These are phyloP conservation scores for Telenomus remus DNA, from an alignment of 1,140 invertebrate species.

Conservation along the genomic window DNA sequence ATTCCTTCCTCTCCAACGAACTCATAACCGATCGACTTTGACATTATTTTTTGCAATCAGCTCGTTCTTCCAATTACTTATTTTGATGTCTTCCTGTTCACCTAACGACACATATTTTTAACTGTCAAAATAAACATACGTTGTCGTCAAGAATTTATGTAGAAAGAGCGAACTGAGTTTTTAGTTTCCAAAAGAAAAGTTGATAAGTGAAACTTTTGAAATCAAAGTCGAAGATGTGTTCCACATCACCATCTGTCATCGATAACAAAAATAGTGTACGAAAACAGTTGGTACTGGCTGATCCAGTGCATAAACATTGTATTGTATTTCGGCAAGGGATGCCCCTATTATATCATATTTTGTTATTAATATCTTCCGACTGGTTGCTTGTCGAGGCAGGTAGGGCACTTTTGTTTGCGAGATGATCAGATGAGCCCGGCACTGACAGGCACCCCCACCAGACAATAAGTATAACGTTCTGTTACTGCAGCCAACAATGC, in stretches of 20 bases:
- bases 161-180: too few species aligned
- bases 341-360: slow-evolving; percentile 75
- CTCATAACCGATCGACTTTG: slow-evolving; percentile 2
- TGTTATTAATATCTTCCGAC: slow-evolving; percentile 77
- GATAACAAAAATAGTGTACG: background rate
- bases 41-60: background rate
- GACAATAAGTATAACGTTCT: slow-evolving; percentile 62
- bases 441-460: slow-evolving; percentile 63
- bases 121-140: too few species aligned
- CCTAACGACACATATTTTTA: too few species aligned
- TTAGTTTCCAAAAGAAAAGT: too few species aligned
- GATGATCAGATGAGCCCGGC: slow-evolving; percentile 41
- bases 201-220: background rate
- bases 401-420: slow-evolving; percentile 69
- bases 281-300: slow-evolving; percentile 67
- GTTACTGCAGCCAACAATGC: slow-evolving; percentile 65
- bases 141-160: too few species aligned
- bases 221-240: background rate
- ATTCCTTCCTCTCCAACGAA: slow-evolving; percentile 18
- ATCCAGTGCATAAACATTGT: slow-evolving; percentile 75
- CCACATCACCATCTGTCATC: background rate
- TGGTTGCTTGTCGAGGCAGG: slow-evolving; percentile 69
- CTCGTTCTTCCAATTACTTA: too few species aligned
- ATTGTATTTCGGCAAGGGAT: slow-evolving; percentile 73
- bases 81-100: too few species aligned